Evolutionary conservation across 2,113 vertebrate genomes (phyloP), one percentile per base, ranked within the genome.

Genomic region (Pseudorectes ferrugineus): DNA sequence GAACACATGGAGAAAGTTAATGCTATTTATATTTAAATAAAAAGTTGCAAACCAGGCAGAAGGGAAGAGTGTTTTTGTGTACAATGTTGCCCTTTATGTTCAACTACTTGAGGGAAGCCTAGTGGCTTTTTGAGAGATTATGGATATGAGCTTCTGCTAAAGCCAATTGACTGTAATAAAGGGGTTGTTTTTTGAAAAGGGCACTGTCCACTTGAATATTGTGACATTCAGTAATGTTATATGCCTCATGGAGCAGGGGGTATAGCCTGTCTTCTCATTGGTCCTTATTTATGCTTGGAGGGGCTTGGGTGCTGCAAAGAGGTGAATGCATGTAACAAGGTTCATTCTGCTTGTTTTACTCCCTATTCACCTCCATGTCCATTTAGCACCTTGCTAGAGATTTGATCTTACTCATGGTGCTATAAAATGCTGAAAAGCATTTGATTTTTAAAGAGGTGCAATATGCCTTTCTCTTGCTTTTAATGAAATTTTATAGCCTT

Each of bases 1-100:
- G 23, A 58, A 74, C 67, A 66, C 40, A 36, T 1, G 2, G 67
- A 76, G 36, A 67, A 91, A 57, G 23, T 71, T 89, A 94, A 94
- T 82, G 51, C 25, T 91, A 45, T 93, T 95, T 94, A 22, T 93
- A 73, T 85, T 96, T 85, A 83, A 92, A 85, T 66, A 92, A 92
- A 93, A 49, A 51, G 71, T 52, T 87, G 59, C 45, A 42, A 89
- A 79, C 23, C 10, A 29, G 51, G 25, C 65, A 67, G 45, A 21
- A 58, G 22, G 31, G 36, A 75, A 75, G 36, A 58, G 25, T 2
- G 38, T 10, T 68, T 77, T 52, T 86, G 46, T 77, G 7, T 76
- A 68, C 25, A 9, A 9, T n/a, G 26, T 43, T 80, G 35, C 33
- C 18, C 16, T 88, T 75, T 71, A 35, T n/a, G 12, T 40, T 85